Evolutionary conservation across 1,140 invertebrate species (phyloP).

Genomic region (Caenorhabditis tropicalis): DNA sequence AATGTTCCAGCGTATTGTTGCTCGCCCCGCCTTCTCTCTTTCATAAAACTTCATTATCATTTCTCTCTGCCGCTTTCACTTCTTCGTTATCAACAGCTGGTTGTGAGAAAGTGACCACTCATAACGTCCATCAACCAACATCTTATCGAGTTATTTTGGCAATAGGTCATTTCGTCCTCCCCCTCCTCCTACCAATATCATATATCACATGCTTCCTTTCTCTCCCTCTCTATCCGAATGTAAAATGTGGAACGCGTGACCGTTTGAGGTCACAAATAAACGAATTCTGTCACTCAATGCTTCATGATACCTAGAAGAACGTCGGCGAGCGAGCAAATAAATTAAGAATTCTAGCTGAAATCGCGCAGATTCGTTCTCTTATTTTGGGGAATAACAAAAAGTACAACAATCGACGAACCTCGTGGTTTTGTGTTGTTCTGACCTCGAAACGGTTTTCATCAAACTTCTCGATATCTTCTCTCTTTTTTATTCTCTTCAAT

Average conservation of each 20-base stretch:
- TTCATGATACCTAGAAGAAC: background rate
- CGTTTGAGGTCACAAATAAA: background rate
- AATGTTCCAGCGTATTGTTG: background rate
- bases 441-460: conserved; percentile 2
- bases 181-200: background rate
- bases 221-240: background rate
- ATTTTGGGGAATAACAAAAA: background rate
- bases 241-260: background rate
- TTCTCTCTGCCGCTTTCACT: too few relatives aligned
- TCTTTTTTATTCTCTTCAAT: background rate
- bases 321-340: background rate
- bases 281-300: background rate
- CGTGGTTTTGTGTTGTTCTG: background rate
- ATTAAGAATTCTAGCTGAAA: background rate
- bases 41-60: too few relatives aligned
- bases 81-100: background rate
- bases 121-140: background rate
- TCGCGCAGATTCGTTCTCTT: background rate
- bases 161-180: background rate
- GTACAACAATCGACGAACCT: background rate
- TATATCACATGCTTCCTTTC: conserved; percentile 2
- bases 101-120: background rate
- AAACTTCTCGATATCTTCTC: background rate
- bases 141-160: background rate
- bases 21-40: too few relatives aligned